Evolutionary conservation across 2,113 vertebrate species (phyloP).

Genomic region (Cryptomyrus ogoouensis): DNA sequence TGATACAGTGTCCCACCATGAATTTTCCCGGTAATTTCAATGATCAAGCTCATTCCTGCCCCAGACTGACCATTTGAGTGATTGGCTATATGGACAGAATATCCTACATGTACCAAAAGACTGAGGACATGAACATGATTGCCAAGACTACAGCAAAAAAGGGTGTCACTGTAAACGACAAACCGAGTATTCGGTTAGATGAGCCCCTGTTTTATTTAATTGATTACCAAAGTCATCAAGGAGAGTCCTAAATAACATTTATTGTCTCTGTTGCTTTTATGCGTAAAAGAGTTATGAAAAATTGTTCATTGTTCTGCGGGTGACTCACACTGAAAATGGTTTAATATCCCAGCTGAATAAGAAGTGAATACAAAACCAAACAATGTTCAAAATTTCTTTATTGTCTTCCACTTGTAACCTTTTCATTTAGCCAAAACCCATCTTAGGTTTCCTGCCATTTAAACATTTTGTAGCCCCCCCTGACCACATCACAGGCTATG

Average conservation of each 20-base stretch:
- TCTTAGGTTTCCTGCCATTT: not conserved
- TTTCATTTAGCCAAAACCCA: not conserved
- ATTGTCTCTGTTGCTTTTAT: constrained; percentile 2
- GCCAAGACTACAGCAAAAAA: not conserved
- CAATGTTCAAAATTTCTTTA: not conserved
- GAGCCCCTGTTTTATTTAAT: not conserved
- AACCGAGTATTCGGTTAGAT: not conserved
- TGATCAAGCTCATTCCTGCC: not conserved
- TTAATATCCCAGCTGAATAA: not conserved
- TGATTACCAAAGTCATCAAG: not conserved
- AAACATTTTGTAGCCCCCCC: not conserved
- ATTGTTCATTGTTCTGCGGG: not conserved
- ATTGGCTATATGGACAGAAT: not conserved
- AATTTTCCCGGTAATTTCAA: not conserved
- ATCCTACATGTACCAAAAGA: not conserved
- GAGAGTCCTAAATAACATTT: not conserved
- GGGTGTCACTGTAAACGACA: not conserved
- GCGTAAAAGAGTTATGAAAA: not conserved
- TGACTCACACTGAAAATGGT: not conserved
- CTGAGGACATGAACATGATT: not conserved
- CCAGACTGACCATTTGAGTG: not conserved
- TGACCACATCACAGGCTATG: not conserved
- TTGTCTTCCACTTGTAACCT: not conserved
- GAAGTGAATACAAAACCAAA: not conserved
- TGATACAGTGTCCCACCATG: not conserved